phyloP scores from a whole-genome alignment of 1,140 invertebrate genomes.

The Nasonia giraulti region DNA sequence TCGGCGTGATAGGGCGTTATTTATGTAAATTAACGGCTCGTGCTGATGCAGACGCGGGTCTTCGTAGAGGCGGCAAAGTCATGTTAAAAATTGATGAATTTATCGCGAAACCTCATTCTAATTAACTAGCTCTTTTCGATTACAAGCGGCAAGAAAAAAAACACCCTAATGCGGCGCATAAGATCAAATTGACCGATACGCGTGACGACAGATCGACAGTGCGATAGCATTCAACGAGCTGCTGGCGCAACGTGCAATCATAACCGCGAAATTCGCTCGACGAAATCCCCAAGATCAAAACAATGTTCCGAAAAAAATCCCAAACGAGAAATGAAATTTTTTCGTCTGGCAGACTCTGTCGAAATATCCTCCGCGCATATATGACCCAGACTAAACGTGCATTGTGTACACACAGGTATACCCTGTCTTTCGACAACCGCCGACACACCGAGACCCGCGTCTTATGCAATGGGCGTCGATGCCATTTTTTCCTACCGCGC shows the following conservation, averaged over 20 bases:
- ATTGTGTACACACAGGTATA: not conserved
- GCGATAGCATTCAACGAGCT: not conserved
- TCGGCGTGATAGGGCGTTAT: not conserved
- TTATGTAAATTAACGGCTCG: not conserved
- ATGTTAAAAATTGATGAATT: too few species aligned
- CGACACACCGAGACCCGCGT: not conserved
- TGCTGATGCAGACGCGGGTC: too few species aligned
- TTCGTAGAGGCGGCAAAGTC: too few species aligned
- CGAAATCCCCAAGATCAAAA: conserved; percentile 12
- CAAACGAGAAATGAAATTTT: conserved; percentile 8
- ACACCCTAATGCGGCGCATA: too few species aligned
- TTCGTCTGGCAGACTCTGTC: not conserved
- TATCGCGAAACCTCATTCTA: not conserved
- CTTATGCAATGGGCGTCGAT: not conserved
- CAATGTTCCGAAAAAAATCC: not conserved
- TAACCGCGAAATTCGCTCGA: not conserved
- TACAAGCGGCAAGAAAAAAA: too few species aligned
- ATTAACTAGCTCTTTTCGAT: not conserved
- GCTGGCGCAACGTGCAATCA: not conserved
- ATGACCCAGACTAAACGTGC: not conserved
- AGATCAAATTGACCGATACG: too few species aligned
- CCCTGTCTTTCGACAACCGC: not conserved
- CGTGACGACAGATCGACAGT: not conserved
- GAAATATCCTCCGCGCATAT: not conserved
- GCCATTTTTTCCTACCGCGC: not conserved